Conservation (phyloP, 2,797 vertebrate species). For the Gymnoscopelus braueri region DNA sequence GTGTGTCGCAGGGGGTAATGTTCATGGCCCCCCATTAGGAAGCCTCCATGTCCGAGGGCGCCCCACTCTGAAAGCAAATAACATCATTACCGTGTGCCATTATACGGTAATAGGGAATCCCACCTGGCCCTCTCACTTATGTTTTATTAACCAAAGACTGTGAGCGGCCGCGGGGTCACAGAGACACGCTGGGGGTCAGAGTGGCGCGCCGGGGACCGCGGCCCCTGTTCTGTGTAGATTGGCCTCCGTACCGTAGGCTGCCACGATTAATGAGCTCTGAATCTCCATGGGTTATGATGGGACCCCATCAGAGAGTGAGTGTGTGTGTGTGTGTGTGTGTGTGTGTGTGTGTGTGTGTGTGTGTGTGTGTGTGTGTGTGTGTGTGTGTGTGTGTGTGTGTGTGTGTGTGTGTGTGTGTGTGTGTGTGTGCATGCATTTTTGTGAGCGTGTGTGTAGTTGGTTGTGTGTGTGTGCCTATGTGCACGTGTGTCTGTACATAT, state of each 20-base stretch:
- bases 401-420: neutral
- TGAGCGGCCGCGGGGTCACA: slow-evolving; percentile 34
- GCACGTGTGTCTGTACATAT: neutral
- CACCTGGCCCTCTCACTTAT: slow-evolving; percentile 36
- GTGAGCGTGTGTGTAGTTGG: too few relatives aligned
- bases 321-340: neutral
- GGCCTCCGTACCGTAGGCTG: slow-evolving; percentile 43
- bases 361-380: neutral
- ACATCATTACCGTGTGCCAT: slow-evolving; percentile 40
- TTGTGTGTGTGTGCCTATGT: slow-evolving; percentile 23
- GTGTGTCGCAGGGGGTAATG: slow-evolving; percentile 22
- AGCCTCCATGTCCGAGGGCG: slow-evolving; percentile 32
- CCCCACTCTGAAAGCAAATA: slow-evolving; percentile 45
- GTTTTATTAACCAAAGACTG: slow-evolving; percentile 68
- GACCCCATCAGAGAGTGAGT: neutral
- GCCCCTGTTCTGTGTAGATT: slow-evolving; percentile 41
- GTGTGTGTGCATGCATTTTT: too few relatives aligned
- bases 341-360: slow-evolving; percentile 29
- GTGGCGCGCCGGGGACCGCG: slow-evolving; percentile 43
- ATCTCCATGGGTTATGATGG: slow-evolving; percentile 49
- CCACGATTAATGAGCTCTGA: slow-evolving; percentile 77
- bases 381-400: slow-evolving; percentile 25
- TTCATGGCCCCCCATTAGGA: slow-evolving; percentile 32
- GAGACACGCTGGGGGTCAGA: slow-evolving; percentile 21
- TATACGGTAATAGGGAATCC: slow-evolving; percentile 46